phyloP scores from a whole-genome alignment of 2,113 vertebrate genomes.

The Empidonax alnorum region DNA sequence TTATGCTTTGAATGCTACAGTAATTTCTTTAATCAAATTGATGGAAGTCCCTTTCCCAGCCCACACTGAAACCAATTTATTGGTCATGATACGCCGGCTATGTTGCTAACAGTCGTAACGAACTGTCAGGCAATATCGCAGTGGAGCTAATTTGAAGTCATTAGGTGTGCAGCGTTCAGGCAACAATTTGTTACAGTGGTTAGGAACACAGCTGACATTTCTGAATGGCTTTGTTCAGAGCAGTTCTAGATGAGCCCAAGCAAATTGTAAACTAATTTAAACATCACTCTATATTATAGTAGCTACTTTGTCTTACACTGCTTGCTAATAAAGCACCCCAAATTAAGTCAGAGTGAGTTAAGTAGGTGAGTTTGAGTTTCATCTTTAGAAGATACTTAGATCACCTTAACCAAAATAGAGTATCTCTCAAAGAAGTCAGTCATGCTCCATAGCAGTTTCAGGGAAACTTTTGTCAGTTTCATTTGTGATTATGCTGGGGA shows the following conservation, averaged over 20 bases:
- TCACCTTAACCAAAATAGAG: constrained; percentile 43
- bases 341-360: constrained; percentile 83
- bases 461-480: background rate
- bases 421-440: constrained; percentile 14
- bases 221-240: constrained; percentile 93
- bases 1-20: constrained; percentile 91
- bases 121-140: constrained; percentile 96
- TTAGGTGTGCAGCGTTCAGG: constrained; percentile 98
- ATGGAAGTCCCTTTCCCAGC: constrained; percentile 91
- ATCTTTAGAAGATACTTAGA: constrained; percentile 47
- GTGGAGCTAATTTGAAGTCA: constrained; percentile 99
- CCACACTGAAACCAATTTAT: constrained; percentile 98
- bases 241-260: constrained; percentile 93
- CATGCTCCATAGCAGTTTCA: background rate
- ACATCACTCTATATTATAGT: constrained; percentile 99
- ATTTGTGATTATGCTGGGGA: background rate
- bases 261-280: constrained; percentile 99
- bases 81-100: constrained; percentile 97
- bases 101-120: constrained; percentile 99
- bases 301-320: constrained; percentile 91
- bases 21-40: constrained; percentile 99
- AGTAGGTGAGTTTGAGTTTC: constrained; percentile 74
- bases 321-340: constrained; percentile 90
- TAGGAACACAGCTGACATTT: constrained; percentile 91
- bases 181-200: constrained; percentile 99